A percentile compares a stretch with the other conserved stretches of the same genome.
Evolutionary conservation across 2,888 invertebrate genomes (phyloP).

Genomic region (Andrena trimmerana): DNA sequence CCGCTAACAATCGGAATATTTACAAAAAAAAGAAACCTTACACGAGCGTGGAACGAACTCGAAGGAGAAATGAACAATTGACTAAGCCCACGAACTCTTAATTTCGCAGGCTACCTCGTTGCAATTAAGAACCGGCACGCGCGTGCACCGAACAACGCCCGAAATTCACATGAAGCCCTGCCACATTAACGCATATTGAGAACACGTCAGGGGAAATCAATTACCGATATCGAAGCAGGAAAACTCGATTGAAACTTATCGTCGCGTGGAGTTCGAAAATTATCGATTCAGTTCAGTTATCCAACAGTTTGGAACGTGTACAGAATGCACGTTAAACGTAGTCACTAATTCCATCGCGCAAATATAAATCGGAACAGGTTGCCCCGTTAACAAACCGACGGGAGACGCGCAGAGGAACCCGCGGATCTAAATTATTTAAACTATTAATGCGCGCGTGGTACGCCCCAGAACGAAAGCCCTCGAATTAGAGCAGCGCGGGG

Average conservation of each 20-base stretch:
- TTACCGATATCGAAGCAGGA: background rate
- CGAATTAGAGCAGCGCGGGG: background rate
- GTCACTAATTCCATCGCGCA: too few relatives aligned
- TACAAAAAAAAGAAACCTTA: too few relatives aligned
- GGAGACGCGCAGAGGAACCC: too few relatives aligned
- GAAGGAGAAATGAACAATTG: too few relatives aligned
- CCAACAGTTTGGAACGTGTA: conserved; percentile 1
- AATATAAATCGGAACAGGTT: too few relatives aligned
- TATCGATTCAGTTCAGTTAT: background rate
- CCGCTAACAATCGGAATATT: background rate
- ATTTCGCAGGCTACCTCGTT: too few relatives aligned
- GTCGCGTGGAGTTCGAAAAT: background rate
- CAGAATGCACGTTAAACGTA: background rate
- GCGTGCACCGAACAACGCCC: background rate
- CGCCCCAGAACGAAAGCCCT: background rate
- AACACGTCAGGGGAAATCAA: conserved; percentile 6
- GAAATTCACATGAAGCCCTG: background rate
- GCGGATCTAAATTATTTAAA: too few relatives aligned
- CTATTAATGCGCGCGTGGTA: too few relatives aligned
- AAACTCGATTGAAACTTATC: background rate
- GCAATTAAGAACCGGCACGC: too few relatives aligned
- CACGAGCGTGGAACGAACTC: too few relatives aligned
- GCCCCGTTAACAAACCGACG: too few relatives aligned
- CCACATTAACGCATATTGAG: background rate
- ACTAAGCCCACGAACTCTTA: too few relatives aligned